Base-by-base conservation (phyloP, 2,797 vertebrate species). In the Darevskia mixta region DNA sequence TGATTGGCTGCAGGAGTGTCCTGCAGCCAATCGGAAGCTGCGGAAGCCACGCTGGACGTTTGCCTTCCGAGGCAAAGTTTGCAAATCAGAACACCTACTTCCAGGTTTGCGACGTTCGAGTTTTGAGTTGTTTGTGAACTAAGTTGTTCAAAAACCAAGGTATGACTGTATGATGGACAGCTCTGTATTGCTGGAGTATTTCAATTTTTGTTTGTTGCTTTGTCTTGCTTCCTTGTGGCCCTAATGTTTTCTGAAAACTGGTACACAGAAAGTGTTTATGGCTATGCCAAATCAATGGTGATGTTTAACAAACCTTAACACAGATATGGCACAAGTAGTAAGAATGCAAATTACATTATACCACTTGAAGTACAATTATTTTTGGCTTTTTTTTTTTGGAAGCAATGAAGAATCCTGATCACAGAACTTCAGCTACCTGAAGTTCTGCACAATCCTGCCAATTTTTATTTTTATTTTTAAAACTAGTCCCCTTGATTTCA, bases 321-420 rank as follows among this genome's bases (percentile, higher is more conserved):
- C 25, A 75, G 3, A 58, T n/a, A 80, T 32, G 10, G 18, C 27
- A 29, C 20, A 78, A 43, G 27, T 20, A 86, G 18, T 11, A 29
- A 86, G 81, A 93, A 87, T 93, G 86, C 79, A 86, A 58, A 67
- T 86, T 41, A 88, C 87, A 87, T 58, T 55, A 72, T 64, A 91
- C 64, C 6, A 86, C 41, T 10, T 0, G 86, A 82, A 90, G 87
- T 78, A 90, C 86, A 94, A 94, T 90, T 87, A 84, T 89, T 89
- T 89, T 94, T 91, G 89, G 85, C 88, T 69, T 86, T 92, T 87
- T 87, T 92, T 32, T 85, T 32, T 85, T 85, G 61, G 79, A 20
- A 88, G 87, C 86, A 91, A 18, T 72, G 71, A 90, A 93, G 91
- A 83, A 88, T 91, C 45, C 77, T 92, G 76, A 93, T 94, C 92